phyloP scores from a whole-genome alignment of 1,140 invertebrate genomes.

The Neuroterus valhalla region DNA sequence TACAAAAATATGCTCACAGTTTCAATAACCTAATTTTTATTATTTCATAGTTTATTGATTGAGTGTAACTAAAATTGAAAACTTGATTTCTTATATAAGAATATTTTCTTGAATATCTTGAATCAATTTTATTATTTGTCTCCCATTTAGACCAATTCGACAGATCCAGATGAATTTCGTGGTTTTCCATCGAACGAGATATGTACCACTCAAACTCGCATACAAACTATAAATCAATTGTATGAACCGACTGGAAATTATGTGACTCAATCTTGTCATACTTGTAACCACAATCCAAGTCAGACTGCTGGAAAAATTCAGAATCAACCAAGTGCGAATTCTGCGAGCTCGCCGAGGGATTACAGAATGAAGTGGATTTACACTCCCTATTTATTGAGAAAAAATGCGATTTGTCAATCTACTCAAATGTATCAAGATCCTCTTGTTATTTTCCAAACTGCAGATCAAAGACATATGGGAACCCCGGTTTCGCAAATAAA shows the following conservation, averaged over 20 bases:
- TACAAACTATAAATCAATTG: constrained; percentile 50
- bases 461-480: too few species aligned
- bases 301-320: not conserved
- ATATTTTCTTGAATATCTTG: not conserved
- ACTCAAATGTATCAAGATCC: not conserved
- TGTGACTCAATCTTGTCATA: not conserved
- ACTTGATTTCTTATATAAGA: too few species aligned
- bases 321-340: not conserved
- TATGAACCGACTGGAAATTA: constrained; percentile 2
- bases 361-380: constrained; percentile 24
- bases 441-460: too few species aligned
- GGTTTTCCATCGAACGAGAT: constrained; percentile 56
- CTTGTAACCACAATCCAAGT: not conserved
- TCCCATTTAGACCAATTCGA: constrained; percentile 3
- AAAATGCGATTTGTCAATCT: constrained; percentile 6
- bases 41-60: not conserved
- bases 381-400: not conserved
- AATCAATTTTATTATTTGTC: constrained; percentile 2
- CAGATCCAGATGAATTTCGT: constrained; percentile 46
- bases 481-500: too few species aligned
- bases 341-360: not conserved
- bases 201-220: constrained; percentile 46
- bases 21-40: not conserved
- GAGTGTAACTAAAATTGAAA: too few species aligned
- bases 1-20: not conserved